Evolutionary conservation across 1,140 invertebrate species (phyloP).

Genomic region (Maconellicoccus hirsutus): DNA sequence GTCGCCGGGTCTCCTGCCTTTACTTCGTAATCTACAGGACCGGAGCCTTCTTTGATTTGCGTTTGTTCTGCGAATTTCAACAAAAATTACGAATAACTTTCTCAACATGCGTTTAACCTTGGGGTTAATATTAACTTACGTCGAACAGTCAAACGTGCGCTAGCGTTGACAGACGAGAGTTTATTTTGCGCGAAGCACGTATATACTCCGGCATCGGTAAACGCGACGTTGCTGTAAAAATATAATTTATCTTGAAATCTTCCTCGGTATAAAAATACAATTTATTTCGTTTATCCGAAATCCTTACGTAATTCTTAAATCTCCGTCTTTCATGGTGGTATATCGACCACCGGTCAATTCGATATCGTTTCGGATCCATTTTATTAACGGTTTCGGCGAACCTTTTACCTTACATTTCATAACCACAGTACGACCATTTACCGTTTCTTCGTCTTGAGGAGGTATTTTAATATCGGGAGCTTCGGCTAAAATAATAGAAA

Average conservation of each 20-base stretch:
- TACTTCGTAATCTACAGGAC: conserved; percentile 82
- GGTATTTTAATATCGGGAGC: conserved; percentile 79
- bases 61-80: conserved; percentile 51
- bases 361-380: conserved; percentile 73
- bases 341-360: conserved; percentile 77
- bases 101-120: too few species aligned
- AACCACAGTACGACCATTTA: conserved; percentile 68
- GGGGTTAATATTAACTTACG: too few species aligned
- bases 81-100: too few species aligned
- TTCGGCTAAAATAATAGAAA: conserved; percentile 45
- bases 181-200: conserved; percentile 87
- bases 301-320: conserved; percentile 60
- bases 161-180: conserved; percentile 65
- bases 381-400: conserved; percentile 86
- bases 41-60: conserved; percentile 54
- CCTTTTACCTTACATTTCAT: conserved; percentile 90
- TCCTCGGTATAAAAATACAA: not conserved
- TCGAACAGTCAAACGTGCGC: conserved; percentile 69
- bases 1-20: conserved; percentile 77
- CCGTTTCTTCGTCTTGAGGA: conserved; percentile 64
- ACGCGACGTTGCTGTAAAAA: conserved; percentile 51
- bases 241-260: not conserved
- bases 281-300: not conserved
- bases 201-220: conserved; percentile 77
- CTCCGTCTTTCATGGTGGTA: conserved; percentile 57